A percentile compares a stretch with the other conserved stretches of the same genome.
Conservation (phyloP, 2,797 vertebrate genomes). For the Semaprochilodus insignis region DNA sequence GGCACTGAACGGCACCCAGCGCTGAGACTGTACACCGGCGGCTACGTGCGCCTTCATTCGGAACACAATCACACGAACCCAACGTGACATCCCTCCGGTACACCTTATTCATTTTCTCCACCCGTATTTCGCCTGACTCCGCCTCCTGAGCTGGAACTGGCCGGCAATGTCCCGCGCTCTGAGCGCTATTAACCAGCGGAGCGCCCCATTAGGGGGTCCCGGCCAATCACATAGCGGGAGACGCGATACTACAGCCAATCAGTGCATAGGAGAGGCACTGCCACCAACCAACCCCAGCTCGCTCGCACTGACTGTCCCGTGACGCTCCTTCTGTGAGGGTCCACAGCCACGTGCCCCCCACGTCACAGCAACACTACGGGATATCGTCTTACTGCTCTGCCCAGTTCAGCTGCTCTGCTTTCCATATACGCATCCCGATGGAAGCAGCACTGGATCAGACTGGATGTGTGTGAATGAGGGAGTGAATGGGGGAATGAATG, state of each 20-base stretch:
- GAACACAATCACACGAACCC: constrained; percentile 74
- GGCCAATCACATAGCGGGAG: not conserved
- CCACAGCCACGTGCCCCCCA: constrained; percentile 21
- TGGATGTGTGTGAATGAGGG: not conserved
- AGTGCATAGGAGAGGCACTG: not conserved
- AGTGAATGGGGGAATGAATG: not conserved
- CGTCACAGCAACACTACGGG: not conserved
- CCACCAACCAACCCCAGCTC: not conserved
- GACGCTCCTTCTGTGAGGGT: not conserved
- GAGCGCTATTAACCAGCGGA: too few species aligned
- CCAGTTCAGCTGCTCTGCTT: not conserved
- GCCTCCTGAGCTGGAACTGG: not conserved
- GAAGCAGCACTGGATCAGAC: not conserved
- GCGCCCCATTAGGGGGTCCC: too few species aligned
- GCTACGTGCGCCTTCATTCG: constrained; percentile 63
- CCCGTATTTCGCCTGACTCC: not conserved
- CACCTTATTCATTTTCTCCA: not conserved
- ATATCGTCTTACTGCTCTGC: not conserved
- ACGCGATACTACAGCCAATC: not conserved
- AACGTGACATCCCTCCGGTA: constrained; percentile 62
- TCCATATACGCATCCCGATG: constrained; percentile 10
- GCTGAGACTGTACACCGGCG: not conserved
- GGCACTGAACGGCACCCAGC: too few species aligned
- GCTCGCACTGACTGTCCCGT: not conserved
- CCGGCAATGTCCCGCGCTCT: not conserved